Conservation (phyloP, 2,888 invertebrate species). For the Norana najaformis region DNA sequence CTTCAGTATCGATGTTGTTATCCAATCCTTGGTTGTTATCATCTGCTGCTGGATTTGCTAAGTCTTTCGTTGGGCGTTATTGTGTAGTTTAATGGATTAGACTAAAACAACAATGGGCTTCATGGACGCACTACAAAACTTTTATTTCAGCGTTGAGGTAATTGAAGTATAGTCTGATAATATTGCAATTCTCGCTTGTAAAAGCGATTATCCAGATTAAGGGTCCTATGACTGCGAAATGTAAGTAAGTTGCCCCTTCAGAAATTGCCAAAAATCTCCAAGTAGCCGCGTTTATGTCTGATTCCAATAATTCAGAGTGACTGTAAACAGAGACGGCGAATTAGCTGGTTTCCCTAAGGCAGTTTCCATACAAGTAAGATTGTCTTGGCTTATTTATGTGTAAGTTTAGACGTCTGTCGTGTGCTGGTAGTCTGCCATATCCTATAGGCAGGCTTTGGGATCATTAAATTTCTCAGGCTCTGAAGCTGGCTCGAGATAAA, state of each 20-base stretch:
- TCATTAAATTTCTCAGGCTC: too few species aligned
- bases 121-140: neutral
- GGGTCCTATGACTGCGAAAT: neutral
- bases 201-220: neutral
- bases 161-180: neutral
- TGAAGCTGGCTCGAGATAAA: too few species aligned
- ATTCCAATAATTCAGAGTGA: too few species aligned
- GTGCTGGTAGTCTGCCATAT: too few species aligned
- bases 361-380: too few species aligned
- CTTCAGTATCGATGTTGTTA: too few species aligned
- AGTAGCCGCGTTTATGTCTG: neutral
- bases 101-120: neutral
- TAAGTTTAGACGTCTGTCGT: too few species aligned
- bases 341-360: too few species aligned
- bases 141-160: conserved; percentile 1
- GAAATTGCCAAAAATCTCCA: too few species aligned
- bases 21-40: neutral
- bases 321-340: too few species aligned
- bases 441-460: too few species aligned
- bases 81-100: neutral
- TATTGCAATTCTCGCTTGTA: neutral
- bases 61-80: neutral
- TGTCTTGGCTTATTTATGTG: too few species aligned
- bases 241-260: neutral
- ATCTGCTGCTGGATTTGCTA: neutral